A percentile compares a stretch with the other conserved stretches of the same genome.
Evolutionary conservation across 2,888 invertebrate genomes (phyloP).

Genomic region (Lathronympha strigana): DNA sequence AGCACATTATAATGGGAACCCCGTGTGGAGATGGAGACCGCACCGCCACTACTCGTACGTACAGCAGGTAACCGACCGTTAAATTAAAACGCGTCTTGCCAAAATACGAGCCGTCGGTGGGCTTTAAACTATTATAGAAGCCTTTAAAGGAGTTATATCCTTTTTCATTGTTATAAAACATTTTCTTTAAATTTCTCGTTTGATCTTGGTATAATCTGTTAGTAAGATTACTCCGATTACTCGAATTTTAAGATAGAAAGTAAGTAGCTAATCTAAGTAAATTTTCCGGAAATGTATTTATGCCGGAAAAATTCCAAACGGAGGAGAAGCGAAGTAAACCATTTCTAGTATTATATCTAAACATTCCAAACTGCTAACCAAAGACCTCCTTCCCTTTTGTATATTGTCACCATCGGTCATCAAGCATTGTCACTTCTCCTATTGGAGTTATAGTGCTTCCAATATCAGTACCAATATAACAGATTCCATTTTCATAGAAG

Average conservation of each 20-base stretch:
- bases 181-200: not conserved
- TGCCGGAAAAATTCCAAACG: too few relatives aligned
- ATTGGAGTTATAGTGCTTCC: not conserved
- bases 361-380: not conserved
- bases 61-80: conserved; percentile 15
- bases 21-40: conserved; percentile 23
- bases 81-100: conserved; percentile 25
- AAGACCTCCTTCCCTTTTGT: conserved; percentile 1
- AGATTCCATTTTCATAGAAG: too few relatives aligned
- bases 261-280: too few relatives aligned
- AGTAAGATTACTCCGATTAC: not conserved
- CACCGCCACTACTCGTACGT: conserved; percentile 29
- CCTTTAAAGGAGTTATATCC: not conserved
- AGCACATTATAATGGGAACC: conserved; percentile 18
- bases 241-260: too few relatives aligned
- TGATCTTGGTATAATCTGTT: not conserved
- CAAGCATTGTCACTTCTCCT: not conserved
- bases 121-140: conserved; percentile 2
- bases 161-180: not conserved
- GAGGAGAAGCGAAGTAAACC: not conserved
- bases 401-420: not conserved
- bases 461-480: too few relatives aligned
- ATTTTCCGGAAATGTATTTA: not conserved
- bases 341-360: not conserved
- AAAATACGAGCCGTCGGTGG: conserved; percentile 20